Conservation (phyloP, 2,797 vertebrate species). For the Microctenopoma stevenorrisi region DNA sequence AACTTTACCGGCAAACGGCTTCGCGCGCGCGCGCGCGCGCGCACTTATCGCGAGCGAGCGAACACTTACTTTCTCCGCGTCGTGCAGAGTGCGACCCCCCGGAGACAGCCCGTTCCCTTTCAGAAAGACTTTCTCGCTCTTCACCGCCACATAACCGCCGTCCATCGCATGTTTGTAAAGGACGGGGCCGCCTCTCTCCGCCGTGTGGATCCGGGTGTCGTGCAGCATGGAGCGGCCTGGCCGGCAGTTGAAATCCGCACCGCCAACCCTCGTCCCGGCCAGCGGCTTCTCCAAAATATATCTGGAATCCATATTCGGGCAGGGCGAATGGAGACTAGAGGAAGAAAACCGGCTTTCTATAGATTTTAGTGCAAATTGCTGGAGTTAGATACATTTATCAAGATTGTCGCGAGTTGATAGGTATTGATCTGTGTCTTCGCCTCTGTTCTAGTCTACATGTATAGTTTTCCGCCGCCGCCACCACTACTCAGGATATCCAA, state of each 20-base stretch:
- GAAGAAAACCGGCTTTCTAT: slow-evolving; percentile 77
- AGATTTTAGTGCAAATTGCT: slow-evolving; percentile 75
- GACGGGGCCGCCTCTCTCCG: slow-evolving; percentile 64
- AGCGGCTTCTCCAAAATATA: slow-evolving; percentile 78
- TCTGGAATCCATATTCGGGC: slow-evolving; percentile 83
- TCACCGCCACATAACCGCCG: slow-evolving; percentile 61
- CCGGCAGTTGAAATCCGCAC: slow-evolving; percentile 70
- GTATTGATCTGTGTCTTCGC: slow-evolving; percentile 39
- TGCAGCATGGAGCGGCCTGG: slow-evolving; percentile 67
- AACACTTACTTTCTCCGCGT: slow-evolving; percentile 81
- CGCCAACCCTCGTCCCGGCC: slow-evolving; percentile 67
- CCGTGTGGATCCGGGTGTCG: slow-evolving; percentile 61
- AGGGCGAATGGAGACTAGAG: slow-evolving; percentile 73
- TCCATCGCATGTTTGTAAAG: slow-evolving; percentile 71
- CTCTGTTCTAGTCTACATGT: slow-evolving; percentile 73
- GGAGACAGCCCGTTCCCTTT: slow-evolving; percentile 65
- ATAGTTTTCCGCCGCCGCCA: slow-evolving; percentile 57
- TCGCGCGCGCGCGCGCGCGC: background rate
- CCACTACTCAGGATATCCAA: slow-evolving; percentile 69
- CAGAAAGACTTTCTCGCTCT: slow-evolving; percentile 54
- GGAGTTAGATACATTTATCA: slow-evolving; percentile 83
- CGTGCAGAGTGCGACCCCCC: slow-evolving; percentile 68
- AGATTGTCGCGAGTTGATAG: slow-evolving; percentile 70
- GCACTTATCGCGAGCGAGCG: background rate
- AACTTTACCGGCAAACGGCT: slow-evolving; percentile 29